Conservation (phyloP, 2,888 invertebrate species). For the Stenichneumon culpator region DNA sequence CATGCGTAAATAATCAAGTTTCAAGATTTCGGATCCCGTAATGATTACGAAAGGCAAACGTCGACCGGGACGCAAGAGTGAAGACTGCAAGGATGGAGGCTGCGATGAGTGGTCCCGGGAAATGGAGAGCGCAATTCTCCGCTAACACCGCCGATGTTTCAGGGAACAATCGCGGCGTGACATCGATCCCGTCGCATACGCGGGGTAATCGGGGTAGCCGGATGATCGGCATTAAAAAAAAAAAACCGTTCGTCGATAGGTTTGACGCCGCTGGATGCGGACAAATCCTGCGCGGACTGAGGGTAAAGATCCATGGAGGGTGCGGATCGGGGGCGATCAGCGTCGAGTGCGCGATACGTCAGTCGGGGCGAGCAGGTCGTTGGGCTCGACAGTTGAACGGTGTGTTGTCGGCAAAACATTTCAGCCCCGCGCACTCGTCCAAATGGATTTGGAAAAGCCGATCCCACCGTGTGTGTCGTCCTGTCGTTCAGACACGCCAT, state of each 20-base stretch:
- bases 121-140: neutral
- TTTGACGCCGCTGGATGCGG: neutral
- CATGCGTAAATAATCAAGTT: neutral
- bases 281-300: constrained; percentile 5
- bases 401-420: constrained; percentile 35
- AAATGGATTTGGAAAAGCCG: constrained; percentile 44
- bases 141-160: neutral
- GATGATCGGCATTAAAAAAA: constrained; percentile 31
- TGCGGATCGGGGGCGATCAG: constrained; percentile 18
- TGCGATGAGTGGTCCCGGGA: constrained; percentile 7
- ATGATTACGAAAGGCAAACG: neutral
- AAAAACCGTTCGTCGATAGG: neutral
- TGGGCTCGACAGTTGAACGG: constrained; percentile 18
- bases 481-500: constrained; percentile 25
- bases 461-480: constrained; percentile 19
- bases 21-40: neutral
- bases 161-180: constrained; percentile 12
- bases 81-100: too few species aligned
- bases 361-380: neutral
- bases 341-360: constrained; percentile 48
- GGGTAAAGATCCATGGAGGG: neutral
- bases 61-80: neutral
- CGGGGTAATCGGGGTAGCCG: constrained; percentile 26
- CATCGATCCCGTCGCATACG: constrained; percentile 1
- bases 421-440: constrained; percentile 6